phyloP scores from a whole-genome alignment of 1,140 invertebrate genomes.

The Caenorhabditis inopinata region DNA sequence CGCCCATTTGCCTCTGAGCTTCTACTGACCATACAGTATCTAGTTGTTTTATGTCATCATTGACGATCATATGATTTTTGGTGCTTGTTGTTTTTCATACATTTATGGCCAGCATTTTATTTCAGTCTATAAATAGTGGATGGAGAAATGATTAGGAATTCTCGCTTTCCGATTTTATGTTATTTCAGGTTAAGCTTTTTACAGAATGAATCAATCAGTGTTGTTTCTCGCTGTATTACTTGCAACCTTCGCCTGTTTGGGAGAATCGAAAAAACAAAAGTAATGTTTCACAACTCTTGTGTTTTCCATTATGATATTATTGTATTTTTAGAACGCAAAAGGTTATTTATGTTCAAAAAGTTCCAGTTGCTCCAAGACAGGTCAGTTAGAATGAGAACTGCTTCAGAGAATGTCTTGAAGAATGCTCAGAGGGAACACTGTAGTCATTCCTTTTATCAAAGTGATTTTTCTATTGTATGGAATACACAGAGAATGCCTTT shows the following conservation, averaged over 20 bases:
- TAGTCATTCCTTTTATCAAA: not conserved
- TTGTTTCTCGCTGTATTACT: not conserved
- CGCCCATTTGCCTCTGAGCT: too few relatives aligned
- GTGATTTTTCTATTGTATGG: not conserved
- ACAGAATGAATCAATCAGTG: not conserved
- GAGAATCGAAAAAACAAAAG: constrained; percentile 9
- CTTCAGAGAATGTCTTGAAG: too few relatives aligned
- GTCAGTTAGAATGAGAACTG: too few relatives aligned
- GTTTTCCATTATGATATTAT: too few relatives aligned
- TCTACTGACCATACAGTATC: not conserved
- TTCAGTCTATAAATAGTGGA: constrained; percentile 1
- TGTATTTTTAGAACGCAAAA: not conserved
- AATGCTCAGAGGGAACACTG: too few relatives aligned
- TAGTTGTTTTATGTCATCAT: not conserved
- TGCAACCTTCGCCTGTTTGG: not conserved
- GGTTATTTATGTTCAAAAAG: constrained; percentile 1
- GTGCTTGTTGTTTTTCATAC: constrained; percentile 15
- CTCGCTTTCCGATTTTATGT: too few relatives aligned
- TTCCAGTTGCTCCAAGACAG: not conserved
- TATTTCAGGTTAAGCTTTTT: too few relatives aligned
- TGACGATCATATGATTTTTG: constrained; percentile 25
- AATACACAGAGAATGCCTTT: too few relatives aligned
- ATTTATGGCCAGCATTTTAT: not conserved
- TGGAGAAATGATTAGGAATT: not conserved
- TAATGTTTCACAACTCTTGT: not conserved